These are phyloP conservation scores for Pteropus alecto DNA, from an alignment of 2,113 vertebrate genomes.

Conservation along the genomic window DNA sequence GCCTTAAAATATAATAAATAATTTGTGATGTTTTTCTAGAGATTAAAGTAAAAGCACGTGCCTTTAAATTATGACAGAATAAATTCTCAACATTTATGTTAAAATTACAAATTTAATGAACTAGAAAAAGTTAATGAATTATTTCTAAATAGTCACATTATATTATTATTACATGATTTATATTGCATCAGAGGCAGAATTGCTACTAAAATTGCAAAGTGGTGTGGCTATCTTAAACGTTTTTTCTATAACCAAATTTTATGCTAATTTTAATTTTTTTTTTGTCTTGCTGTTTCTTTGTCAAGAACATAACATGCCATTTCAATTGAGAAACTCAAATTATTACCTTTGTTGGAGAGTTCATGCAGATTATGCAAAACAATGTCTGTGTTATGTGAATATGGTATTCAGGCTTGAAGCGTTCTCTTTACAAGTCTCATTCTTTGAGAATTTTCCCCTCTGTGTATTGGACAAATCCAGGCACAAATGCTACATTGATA, in stretches of 20 bases:
- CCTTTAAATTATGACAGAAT: background rate
- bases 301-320: background rate
- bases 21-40: background rate
- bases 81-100: background rate
- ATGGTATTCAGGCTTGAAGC: background rate
- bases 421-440: background rate
- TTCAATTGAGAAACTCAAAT: background rate
- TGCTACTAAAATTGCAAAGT: background rate
- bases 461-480: background rate
- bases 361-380: background rate
- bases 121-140: background rate
- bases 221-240: background rate
- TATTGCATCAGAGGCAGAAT: background rate
- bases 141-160: conserved; percentile 12
- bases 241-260: background rate
- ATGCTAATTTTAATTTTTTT: background rate
- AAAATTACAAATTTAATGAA: background rate
- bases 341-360: background rate
- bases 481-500: background rate
- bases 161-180: background rate
- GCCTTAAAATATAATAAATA: background rate
- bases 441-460: background rate
- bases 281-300: background rate
- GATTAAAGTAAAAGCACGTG: background rate
- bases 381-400: background rate